Base-by-base conservation (phyloP, 2,797 vertebrate genomes). In the Mormyrus proboscirostris region DNA sequence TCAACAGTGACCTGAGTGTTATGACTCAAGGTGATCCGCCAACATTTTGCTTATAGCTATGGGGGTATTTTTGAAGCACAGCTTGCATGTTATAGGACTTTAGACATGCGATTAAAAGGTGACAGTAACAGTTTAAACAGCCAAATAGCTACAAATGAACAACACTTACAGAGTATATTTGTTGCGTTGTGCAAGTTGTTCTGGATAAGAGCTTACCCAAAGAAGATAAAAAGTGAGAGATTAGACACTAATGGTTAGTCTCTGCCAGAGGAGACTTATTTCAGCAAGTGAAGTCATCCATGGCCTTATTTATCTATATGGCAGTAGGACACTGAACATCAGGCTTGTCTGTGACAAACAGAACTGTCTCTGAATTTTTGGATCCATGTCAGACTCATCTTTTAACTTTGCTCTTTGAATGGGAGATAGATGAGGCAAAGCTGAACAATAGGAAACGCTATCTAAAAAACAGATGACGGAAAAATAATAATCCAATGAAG, bases 301-400 rank as follows among this genome's bases (percentile, higher is more conserved):
- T 87, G 33, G 53, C 29, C 25, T 87, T 87, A 87, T 86, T 86
- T 86, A 86, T 86, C 84, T 29, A 16, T 86, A 50, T 55, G 84
- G 50, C 53, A 41, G 5, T 59, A 41, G 85, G 29, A 87, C 38
- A 41, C 7, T n/a, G 51, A 87, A 41, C 19, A 57, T 59, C 19
- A 1, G 50, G 25, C 85, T 55, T 41, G 53, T 87, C 51, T 29
- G 8, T 86, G 25, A 51, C 85, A 87, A 59, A 87, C 50, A 57
- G 53, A 29, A 33, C 7, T 87, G 53, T 87, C 25, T 19, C 51
- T 38, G 29, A 9, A 57, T 38, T 53, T 86, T 25, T 87, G 85
- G 85, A 41, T 25, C 14, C 16, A 41, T n/a, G 29, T 55, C 53
- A 87, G 14, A 38, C 53, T 87, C 14, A 55, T 38, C 53, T 19